These are phyloP conservation scores for Aphodius granarius DNA, from an alignment of 2,888 invertebrate species.

Conservation along the genomic window DNA sequence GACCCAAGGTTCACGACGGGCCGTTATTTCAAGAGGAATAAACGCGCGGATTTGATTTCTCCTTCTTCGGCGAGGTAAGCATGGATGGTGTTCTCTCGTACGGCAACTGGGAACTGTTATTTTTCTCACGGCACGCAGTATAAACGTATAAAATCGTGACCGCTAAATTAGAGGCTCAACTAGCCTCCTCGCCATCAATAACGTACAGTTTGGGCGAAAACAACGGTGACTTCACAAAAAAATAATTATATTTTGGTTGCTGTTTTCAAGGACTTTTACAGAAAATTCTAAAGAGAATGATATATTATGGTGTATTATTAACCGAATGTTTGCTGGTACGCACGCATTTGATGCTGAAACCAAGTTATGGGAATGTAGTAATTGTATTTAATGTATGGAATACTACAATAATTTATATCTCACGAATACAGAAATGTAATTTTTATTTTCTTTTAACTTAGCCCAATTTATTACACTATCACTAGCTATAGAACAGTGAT, in stretches of 20 bases:
- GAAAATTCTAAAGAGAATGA: background rate
- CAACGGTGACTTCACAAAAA: background rate
- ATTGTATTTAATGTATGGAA: background rate
- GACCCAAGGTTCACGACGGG: background rate
- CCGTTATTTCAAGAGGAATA: background rate
- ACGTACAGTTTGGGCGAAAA: background rate
- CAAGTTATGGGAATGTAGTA: background rate
- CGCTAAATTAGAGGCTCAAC: conserved; percentile 1
- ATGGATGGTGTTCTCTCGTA: background rate
- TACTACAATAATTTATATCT: background rate
- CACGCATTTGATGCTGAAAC: background rate
- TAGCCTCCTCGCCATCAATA: background rate
- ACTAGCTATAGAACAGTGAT: too few species aligned
- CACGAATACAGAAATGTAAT: too few species aligned
- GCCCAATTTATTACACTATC: too few species aligned
- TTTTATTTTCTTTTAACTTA: too few species aligned
- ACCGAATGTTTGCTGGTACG: background rate
- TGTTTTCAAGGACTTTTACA: background rate
- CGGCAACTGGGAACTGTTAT: background rate
- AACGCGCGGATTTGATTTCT: background rate
- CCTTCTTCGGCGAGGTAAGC: background rate
- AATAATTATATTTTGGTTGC: background rate
- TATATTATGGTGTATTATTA: background rate
- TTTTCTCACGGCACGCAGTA: conserved; percentile 8
- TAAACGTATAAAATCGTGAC: conserved; percentile 11